Evolutionary conservation across 2,797 vertebrate genomes (phyloP).

Genomic region (Eutrigla gurnardus): DNA sequence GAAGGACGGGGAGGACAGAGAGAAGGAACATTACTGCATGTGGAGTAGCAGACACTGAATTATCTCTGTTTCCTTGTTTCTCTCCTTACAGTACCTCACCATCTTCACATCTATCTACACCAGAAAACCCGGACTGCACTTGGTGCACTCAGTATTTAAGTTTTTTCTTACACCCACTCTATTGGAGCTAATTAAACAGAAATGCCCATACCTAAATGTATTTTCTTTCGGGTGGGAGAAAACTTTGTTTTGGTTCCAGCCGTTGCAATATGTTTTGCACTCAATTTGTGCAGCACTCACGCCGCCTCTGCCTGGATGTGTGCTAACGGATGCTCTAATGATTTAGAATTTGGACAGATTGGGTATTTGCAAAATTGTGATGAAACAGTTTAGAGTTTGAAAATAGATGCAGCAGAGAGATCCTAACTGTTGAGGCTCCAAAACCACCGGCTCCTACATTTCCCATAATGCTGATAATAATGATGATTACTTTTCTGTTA

Average conservation of each 20-base stretch:
- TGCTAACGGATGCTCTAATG: neutral
- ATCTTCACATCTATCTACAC: neutral
- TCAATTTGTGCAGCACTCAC: neutral
- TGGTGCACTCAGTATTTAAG: neutral
- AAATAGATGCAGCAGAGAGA: neutral
- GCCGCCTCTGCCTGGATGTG: neutral
- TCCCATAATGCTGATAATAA: neutral
- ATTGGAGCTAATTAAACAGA: slow-evolving; percentile 15
- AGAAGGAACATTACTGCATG: neutral
- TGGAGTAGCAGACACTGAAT: neutral
- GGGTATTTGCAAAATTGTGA: neutral
- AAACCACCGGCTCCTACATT: neutral
- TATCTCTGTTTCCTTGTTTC: neutral
- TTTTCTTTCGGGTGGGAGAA: neutral
- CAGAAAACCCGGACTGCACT: neutral
- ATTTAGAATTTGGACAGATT: neutral
- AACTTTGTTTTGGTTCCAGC: neutral
- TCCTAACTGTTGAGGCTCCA: neutral
- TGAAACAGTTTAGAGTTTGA: neutral
- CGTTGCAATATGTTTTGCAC: neutral
- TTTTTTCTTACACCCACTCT: slow-evolving; percentile 4
- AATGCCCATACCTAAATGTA: slow-evolving; percentile 5
- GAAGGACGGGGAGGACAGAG: slow-evolving; percentile 50
- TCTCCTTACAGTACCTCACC: slow-evolving; percentile 12
- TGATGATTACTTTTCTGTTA: neutral